These are phyloP conservation scores for rabbit (Oryctolagus cuniculus) DNA, from an alignment of 2,113 vertebrate species.

Conservation along the genomic window mOryCun1.1 NC_091437.1:55237001-55237500, in stretches of 20 bases:
- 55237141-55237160: neutral
- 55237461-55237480: conserved; percentile 52
- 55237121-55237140: conserved; percentile 50
- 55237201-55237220: neutral
- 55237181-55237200: neutral
- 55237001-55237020: neutral
- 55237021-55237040: neutral
- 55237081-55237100: neutral
- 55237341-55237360: conserved; percentile 69
- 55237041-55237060: neutral
- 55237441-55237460: conserved; percentile 55
- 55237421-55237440: conserved; percentile 67
- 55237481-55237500: conserved; percentile 36
- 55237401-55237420: conserved; percentile 33
- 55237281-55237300: conserved; percentile 79
- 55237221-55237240: too few species aligned
- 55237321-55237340: conserved; percentile 39
- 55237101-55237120: neutral
- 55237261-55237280: conserved; percentile 64
- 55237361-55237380: conserved; percentile 75
- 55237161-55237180: neutral
- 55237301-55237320: neutral
- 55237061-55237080: neutral
- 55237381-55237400: conserved; percentile 70
- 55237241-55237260: neutral